Base-by-base conservation (phyloP, 2,888 invertebrate genomes). In the Fabriciana adippe region DNA sequence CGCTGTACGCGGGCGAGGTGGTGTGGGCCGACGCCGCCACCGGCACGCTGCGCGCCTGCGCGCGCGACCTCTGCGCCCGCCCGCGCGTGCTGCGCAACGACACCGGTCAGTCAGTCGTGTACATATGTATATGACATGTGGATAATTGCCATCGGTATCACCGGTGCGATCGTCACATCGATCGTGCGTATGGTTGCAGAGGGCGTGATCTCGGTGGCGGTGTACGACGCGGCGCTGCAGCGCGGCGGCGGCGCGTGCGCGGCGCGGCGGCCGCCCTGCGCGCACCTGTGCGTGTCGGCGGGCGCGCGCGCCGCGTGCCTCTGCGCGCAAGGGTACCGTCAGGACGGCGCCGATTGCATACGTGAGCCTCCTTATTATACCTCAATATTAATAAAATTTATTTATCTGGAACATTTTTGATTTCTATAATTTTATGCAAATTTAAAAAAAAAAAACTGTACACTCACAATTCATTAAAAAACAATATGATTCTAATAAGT, bases 251-350 rank as follows among this genome's bases (percentile, higher is more conserved):
- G 51, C 55, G 63, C 69, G 66, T 50, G 71, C 60, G 45, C 55
- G 70, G 68, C 41, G 76, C 72, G 74, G 78, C 89, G 81, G 21
- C 87, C 90, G 73, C 88, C 87, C 63, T 75, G 88, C 59, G 82
- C 89, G 14, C 94, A 95, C 72, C 95, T 97, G 64, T 94, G 95
- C 88, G 97, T 97, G 2, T 94, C 95, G 51, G 94, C 95, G 75
- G 75, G 77, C 61, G 85, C 86, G 2, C 18, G 51, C 51, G 51
- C 51, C 51, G 51, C 18, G 85, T 82, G 50, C 16, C n/a, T 70
- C 18, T 41, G 61, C 26, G 48, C 56, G 41, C 18, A 53, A 3
- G 13, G 15, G 6, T 13, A 57, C 35, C 50, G 61, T 14, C 18
- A 16, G 26, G 41, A 51, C 45, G 55, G 6, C 31, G 13, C 53